Conservation (phyloP, 2,888 invertebrate genomes). For the Sminthurides aquaticus region DNA sequence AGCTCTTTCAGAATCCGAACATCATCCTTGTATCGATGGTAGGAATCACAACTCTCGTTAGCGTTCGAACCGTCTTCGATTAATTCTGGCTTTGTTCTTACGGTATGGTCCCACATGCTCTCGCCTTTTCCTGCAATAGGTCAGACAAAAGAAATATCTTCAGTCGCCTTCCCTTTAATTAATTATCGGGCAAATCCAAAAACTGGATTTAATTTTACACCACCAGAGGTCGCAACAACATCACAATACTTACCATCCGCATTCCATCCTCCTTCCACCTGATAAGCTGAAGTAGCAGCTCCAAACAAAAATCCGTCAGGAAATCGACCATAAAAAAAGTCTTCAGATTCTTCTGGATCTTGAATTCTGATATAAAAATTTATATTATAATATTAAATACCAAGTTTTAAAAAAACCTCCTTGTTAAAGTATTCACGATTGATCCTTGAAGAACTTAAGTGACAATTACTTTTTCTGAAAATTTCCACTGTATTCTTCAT, state of each 20-base stretch:
- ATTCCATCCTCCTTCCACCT: conserved; percentile 46
- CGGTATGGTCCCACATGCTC: conserved; percentile 48
- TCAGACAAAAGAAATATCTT: not conserved
- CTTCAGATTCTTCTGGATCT: conserved; percentile 8
- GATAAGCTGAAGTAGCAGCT: conserved; percentile 45
- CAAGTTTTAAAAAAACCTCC: too few relatives aligned
- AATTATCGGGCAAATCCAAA: too few relatives aligned
- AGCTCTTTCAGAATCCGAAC: conserved; percentile 47
- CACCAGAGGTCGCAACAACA: too few relatives aligned
- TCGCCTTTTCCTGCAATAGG: conserved; percentile 45
- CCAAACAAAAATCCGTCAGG: conserved; percentile 45
- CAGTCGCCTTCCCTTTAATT: too few relatives aligned
- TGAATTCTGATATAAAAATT: not conserved
- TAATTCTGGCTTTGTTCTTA: conserved; percentile 44
- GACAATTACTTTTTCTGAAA: too few relatives aligned
- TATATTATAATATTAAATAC: too few relatives aligned
- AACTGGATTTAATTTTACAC: too few relatives aligned
- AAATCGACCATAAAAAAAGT: conserved; percentile 28
- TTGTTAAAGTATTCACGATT: too few relatives aligned
- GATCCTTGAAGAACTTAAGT: too few relatives aligned
- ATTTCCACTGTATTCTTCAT: not conserved
- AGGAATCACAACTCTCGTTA: conserved; percentile 48
- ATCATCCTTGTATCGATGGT: conserved; percentile 49
- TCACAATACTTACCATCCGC: conserved; percentile 45
- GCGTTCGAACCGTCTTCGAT: conserved; percentile 46